phyloP scores from a whole-genome alignment of 2,113 vertebrate genomes.

The Macquaria ambigua region DNA sequence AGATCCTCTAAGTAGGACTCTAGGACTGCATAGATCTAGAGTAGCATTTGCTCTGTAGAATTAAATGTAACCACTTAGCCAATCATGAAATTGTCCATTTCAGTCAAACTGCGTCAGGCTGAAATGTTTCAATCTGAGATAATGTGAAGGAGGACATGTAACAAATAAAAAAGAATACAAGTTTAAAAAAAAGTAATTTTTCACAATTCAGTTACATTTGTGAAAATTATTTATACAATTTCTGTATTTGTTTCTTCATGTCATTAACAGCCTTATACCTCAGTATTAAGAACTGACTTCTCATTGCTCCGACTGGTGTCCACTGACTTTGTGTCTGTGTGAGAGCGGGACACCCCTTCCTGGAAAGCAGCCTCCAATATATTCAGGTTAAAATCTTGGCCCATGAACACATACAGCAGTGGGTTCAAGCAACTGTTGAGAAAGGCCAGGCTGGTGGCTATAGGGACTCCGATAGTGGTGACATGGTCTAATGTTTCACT shows the following conservation, averaged over 20 bases:
- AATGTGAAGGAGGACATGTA: too few relatives aligned
- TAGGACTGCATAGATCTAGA: too few relatives aligned
- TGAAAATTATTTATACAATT: conserved; percentile 27
- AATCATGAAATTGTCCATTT: too few relatives aligned
- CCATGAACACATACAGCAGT: conserved; percentile 87
- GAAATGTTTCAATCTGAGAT: too few relatives aligned
- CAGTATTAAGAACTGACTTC: conserved; percentile 79
- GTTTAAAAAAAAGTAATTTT: too few relatives aligned
- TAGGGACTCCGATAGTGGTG: conserved; percentile 73
- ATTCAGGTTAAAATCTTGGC: conserved; percentile 84
- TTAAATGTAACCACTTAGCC: too few relatives aligned
- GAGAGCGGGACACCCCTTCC: conserved; percentile 79
- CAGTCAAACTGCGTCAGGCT: too few relatives aligned
- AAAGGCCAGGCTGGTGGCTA: conserved; percentile 82
- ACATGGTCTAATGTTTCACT: conserved; percentile 65
- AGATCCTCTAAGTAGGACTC: too few relatives aligned
- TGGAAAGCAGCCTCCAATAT: conserved; percentile 83
- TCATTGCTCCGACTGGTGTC: conserved; percentile 78
- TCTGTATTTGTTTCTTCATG: conserved; percentile 1
- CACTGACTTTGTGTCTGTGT: conserved; percentile 80
- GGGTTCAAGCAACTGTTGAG: conserved; percentile 88
- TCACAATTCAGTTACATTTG: too few relatives aligned
- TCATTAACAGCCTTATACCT: conserved; percentile 64
- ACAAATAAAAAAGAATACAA: too few relatives aligned
- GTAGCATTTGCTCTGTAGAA: too few relatives aligned